These are phyloP conservation scores for Macrocentrus cingulum DNA, from an alignment of 1,140 invertebrate genomes.

Conservation along the genomic window DNA sequence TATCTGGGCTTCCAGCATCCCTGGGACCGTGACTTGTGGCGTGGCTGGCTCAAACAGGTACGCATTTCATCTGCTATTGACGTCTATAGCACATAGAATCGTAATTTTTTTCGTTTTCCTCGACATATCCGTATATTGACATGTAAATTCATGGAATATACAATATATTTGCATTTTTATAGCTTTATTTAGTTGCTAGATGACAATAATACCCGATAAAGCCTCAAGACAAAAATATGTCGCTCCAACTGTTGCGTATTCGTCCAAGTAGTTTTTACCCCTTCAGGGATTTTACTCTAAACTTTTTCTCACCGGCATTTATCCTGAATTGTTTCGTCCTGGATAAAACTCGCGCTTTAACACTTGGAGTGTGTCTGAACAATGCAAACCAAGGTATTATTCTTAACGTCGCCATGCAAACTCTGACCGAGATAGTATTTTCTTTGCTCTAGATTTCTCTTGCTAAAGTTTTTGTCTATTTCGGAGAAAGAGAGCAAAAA, in stretches of 20 bases:
- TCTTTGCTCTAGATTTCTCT: no score
- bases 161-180: no score
- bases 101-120: neutral
- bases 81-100: neutral
- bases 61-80: constrained; percentile 18
- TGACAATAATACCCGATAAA: constrained; percentile 14
- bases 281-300: constrained; percentile 9
- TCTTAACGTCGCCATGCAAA: no score
- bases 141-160: neutral
- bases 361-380: constrained; percentile 10
- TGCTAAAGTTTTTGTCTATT: no score
- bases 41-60: constrained; percentile 66
- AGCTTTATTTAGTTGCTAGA: constrained; percentile 4
- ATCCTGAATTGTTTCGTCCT: constrained; percentile 5
- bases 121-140: neutral
- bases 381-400: neutral
- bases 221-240: constrained; percentile 13
- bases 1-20: constrained; percentile 67
- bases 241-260: constrained; percentile 20
- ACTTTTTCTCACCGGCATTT: neutral
- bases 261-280: neutral
- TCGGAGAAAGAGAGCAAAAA: no score
- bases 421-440: no score
- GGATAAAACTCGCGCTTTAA: constrained; percentile 20
- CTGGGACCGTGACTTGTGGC: constrained; percentile 69